Conservation (phyloP, 2,113 vertebrate species). For the Sinosuthora webbiana region DNA sequence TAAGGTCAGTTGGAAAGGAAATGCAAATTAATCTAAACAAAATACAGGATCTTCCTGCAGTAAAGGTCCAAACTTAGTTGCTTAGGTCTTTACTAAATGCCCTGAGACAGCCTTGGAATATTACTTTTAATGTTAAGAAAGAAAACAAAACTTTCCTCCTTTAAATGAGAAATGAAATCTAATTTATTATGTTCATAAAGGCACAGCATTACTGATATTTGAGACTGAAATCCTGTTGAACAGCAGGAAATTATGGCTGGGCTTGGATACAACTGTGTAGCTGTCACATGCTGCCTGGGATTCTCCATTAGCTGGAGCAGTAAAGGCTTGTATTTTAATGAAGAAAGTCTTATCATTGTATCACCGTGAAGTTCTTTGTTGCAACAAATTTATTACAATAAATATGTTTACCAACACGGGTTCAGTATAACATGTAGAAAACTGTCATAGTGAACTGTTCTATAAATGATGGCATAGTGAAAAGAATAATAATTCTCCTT, state of each 20-base stretch:
- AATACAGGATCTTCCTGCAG: not conserved
- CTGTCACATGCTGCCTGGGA: not conserved
- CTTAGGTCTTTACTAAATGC: not conserved
- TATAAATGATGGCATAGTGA: not conserved
- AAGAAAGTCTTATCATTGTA: not conserved
- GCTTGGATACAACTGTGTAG: not conserved
- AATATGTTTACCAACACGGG: not conserved
- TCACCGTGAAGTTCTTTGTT: not conserved
- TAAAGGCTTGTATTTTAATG: not conserved
- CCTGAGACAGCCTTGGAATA: not conserved
- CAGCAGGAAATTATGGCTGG: not conserved
- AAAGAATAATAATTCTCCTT: not conserved
- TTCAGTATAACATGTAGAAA: not conserved
- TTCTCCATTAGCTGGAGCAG: not conserved
- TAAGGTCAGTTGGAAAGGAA: not conserved
- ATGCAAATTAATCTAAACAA: not conserved
- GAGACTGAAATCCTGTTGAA: not conserved
- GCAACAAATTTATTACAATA: not conserved
- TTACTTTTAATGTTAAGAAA: not conserved
- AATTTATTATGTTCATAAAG: not conserved
- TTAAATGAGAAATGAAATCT: not conserved
- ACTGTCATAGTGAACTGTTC: not conserved
- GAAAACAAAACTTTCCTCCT: not conserved
- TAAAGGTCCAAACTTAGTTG: not conserved
- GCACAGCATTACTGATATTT: not conserved